These are phyloP conservation scores for Ephydatia muelleri DNA, from an alignment of 37 sponge, comb jelly and placozoan genomes.

Conservation along the genomic window DNA sequence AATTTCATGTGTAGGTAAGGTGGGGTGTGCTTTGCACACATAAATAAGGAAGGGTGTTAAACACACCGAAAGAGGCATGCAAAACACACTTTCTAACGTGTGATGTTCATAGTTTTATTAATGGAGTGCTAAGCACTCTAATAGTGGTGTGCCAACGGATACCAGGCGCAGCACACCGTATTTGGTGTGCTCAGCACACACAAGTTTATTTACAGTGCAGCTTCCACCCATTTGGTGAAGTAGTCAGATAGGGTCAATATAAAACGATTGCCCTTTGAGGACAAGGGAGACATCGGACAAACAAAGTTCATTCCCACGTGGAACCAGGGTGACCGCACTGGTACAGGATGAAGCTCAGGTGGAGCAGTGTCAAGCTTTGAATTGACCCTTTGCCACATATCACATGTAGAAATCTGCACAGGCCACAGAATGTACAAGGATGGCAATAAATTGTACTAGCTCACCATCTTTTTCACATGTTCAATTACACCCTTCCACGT, in stretches of 20 bases:
- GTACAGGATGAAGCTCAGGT: slow-evolving; percentile 1
- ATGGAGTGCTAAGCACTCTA: background rate
- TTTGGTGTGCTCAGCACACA: background rate
- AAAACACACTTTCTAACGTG: background rate
- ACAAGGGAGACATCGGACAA: slow-evolving; percentile 10
- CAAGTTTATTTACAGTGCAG: slow-evolving; percentile 2
- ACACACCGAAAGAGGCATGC: background rate
- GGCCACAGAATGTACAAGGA: no score
- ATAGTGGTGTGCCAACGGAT: background rate
- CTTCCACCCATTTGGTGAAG: slow-evolving; percentile 41
- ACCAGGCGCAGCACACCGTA: background rate
- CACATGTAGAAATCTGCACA: no score
- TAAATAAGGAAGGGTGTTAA: background rate
- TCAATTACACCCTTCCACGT: no score
- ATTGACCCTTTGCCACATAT: no score
- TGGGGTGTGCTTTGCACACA: background rate
- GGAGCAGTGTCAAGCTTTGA: no score
- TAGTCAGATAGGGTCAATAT: slow-evolving; percentile 22
- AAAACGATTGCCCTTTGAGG: background rate
- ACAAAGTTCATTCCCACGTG: slow-evolving; percentile 23
- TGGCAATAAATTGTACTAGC: no score
- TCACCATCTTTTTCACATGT: no score
- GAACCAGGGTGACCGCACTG: background rate
- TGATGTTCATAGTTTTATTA: background rate
- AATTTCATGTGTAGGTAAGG: background rate